Evolutionary conservation across 2,113 vertebrate species (phyloP).

Genomic region (Stegostoma tigrinum): DNA sequence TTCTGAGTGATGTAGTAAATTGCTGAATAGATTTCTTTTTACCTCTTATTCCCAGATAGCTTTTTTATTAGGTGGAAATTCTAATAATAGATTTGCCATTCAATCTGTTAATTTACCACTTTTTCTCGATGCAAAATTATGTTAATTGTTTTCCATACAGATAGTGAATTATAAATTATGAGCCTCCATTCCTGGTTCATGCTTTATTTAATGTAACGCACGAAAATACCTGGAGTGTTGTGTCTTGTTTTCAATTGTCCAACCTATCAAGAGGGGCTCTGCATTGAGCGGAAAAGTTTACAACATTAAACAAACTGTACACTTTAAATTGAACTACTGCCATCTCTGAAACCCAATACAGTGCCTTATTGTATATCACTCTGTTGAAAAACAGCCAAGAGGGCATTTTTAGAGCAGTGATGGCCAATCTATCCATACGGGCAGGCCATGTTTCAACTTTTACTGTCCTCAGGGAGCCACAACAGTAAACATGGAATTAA

Average conservation of each 20-base stretch:
- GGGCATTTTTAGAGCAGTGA: background rate
- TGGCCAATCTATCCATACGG: too few species aligned
- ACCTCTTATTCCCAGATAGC: background rate
- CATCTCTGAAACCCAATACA: background rate
- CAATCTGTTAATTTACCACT: background rate
- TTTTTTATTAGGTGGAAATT: background rate
- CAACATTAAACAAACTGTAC: background rate
- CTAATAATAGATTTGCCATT: background rate
- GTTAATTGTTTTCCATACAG: background rate
- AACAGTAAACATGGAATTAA: too few species aligned
- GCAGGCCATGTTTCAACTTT: too few species aligned
- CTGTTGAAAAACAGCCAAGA: background rate
- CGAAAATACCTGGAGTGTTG: background rate
- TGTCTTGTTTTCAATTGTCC: background rate
- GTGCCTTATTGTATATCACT: background rate
- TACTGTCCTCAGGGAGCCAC: too few species aligned
- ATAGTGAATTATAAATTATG: background rate
- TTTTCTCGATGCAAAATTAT: background rate
- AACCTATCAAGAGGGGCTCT: background rate
- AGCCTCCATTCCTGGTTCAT: background rate
- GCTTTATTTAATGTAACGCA: background rate
- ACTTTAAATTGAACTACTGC: background rate
- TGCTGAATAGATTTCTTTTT: background rate
- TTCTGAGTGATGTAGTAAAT: background rate
- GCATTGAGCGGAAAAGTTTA: background rate